Evolutionary conservation across 2,113 vertebrate species (phyloP).

Genomic region (Hylia prasina): DNA sequence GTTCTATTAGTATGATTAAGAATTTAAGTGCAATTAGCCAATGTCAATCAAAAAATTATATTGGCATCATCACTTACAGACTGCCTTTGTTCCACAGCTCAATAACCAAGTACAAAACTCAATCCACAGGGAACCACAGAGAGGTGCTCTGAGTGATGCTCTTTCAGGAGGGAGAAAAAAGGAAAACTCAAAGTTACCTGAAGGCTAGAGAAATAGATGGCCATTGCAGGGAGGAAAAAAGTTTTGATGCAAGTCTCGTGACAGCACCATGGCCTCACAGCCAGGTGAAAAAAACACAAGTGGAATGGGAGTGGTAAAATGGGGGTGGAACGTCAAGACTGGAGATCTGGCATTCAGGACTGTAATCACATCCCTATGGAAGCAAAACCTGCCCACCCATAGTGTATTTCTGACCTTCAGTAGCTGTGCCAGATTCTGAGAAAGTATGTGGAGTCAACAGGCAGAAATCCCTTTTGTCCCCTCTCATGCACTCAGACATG

Average conservation of each 20-base stretch:
- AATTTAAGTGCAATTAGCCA: not conserved
- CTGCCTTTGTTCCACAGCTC: not conserved
- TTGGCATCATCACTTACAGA: not conserved
- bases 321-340: not conserved
- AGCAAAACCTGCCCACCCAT: not conserved
- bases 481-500: not conserved
- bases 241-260: not conserved
- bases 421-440: not conserved
- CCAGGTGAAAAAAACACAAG: not conserved
- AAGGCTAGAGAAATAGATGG: not conserved
- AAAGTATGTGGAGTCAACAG: not conserved
- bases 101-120: not conserved
- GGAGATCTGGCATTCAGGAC: not conserved
- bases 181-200: not conserved
- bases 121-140: not conserved
- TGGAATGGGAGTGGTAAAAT: not conserved
- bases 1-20: not conserved
- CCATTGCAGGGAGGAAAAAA: not conserved
- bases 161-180: not conserved
- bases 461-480: not conserved
- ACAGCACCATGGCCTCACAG: not conserved
- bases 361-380: not conserved
- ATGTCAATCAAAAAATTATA: not conserved
- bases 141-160: not conserved
- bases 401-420: not conserved